Evolutionary conservation across 1,140 invertebrate species (phyloP).

Genomic region (Mesaphorura yosii): DNA sequence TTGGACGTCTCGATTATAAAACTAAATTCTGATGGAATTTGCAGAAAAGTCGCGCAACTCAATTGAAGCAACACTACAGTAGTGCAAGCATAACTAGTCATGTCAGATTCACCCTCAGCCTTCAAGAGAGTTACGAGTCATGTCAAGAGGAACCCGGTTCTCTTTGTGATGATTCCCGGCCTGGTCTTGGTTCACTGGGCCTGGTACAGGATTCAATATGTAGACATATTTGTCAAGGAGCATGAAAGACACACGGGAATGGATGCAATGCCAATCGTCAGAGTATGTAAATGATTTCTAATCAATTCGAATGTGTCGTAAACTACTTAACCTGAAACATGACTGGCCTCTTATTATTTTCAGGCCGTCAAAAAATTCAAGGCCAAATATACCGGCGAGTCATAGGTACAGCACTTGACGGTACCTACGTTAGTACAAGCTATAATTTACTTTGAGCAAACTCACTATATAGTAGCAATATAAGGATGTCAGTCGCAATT

Average conservation of each 20-base stretch:
- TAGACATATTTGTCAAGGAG: constrained; percentile 10
- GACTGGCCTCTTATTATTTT: no score
- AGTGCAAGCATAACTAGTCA: background rate
- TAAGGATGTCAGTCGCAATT: no score
- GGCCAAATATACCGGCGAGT: no score
- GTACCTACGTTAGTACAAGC: no score
- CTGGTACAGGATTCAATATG: constrained; percentile 13
- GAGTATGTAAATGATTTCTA: constrained; percentile 9
- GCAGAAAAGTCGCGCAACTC: no score
- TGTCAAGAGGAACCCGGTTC: background rate
- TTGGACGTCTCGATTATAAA: constrained; percentile 2
- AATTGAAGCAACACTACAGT: background rate
- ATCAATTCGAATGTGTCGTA: background rate
- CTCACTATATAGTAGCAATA: no score
- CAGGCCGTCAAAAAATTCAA: background rate
- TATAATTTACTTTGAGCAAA: no score
- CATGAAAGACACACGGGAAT: constrained; percentile 7
- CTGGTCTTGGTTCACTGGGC: constrained; percentile 4
- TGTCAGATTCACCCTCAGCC: no score
- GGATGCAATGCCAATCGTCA: constrained; percentile 7
- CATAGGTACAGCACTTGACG: no score
- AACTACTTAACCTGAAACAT: no score
- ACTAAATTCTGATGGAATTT: no score
- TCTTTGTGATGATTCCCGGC: constrained; percentile 5
- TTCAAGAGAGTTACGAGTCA: background rate